Base-by-base conservation (phyloP, 2,113 vertebrate species). In the Mystacornis crossleyi region DNA sequence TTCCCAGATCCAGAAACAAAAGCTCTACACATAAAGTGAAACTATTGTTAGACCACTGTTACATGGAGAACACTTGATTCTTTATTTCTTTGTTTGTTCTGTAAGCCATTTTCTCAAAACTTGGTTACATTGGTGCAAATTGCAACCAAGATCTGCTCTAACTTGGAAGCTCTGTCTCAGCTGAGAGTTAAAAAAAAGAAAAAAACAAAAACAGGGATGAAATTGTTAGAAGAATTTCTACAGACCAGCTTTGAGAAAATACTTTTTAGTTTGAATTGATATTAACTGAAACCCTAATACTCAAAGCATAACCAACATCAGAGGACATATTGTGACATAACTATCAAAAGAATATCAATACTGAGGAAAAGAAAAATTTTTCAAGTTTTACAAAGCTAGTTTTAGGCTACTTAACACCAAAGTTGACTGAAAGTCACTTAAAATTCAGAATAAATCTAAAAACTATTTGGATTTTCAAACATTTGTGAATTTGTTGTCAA, bases 1-100 rank as follows among this genome's bases (percentile, higher is more conserved):
- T 98, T 97, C 91, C 93, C 94, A 95, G 94, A 81, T 65, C 73
- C 82, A 86, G 92, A 95, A 97, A 97, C 96, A 97, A 97, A 97
- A 97, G 93, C 61, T 65, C 81, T 85, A 95, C 83, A 81, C 93
- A 88, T 73, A 40, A 88, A 93, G 86, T 80, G 65, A 89, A 95
- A 90, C 95, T 94, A 85, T 96, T 93, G 93, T 96, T 89, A 96
- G 96, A 95, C 48, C 2, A 4, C 89, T 85, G 85, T 86, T 86
- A 89, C 81, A 89, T 17, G 65, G 86, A 89, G 91, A 97, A 95
- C 86, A 95, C 50, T 87, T 62, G 67, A 51, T 86, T 66, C 89
- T 97, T 96, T 97, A 79, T 94, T 96, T 95, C 93, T 96, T 94
- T 97, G 94, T 96, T 98, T 97, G 91, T 90, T 97, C 91, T 93